Evolutionary conservation across 2,113 vertebrate genomes (phyloP), one percentile per base, ranked within the genome.

Genomic region (Ameiurus melas): DNA sequence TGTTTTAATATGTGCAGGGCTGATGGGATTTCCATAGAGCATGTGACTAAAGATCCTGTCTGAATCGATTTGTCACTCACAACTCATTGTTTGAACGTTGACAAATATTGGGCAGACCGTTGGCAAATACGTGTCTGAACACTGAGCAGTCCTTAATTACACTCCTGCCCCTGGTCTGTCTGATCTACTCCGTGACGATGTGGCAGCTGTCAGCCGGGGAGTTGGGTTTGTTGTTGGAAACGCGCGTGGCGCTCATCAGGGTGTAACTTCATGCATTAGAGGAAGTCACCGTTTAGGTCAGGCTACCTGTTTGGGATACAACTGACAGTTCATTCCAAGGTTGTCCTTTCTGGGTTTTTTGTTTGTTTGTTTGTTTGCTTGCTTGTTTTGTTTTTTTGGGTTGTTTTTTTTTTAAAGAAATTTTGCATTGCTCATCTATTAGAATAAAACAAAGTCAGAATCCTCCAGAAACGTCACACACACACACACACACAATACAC

Each of bases 41-140:
- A 70, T 82, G 77, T 82, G 78, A 87, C 77, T 87, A 55, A 73
- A 84, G 39, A 85, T 43, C 20, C 83, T 58, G 87, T 87, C 83
- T 84, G 71, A 86, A 89, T 60, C 14, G 66, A 89, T 88, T 75
- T 82, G 73, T 87, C 85, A 81, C 33, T 89, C 90, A 84, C 75
- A 64, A n/a, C 25, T 79, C 73, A 75, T 82, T 87, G 75, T 79
- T 70, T 80, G 73, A 87, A 22, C 30, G 82, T 55, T 73, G 47
- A 78, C 89, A 79, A 84, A 71, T 68, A 79, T 66, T 83, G 33
- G 3, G 80, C 51, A 86, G 68, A 88, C 60, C 80, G 68, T 62
- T 83, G 66, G 57, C 75, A 84, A 90, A 86, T 88, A 84, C 73
- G 62, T 53, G 80, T 39, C 78, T 88, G 80, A 83, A 80, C 27